Percentiles rank a stretch among this genome's conserved stretches.
Conservation (phyloP, 1,140 invertebrate species). For the Trichogramma pretiosum region DNA sequence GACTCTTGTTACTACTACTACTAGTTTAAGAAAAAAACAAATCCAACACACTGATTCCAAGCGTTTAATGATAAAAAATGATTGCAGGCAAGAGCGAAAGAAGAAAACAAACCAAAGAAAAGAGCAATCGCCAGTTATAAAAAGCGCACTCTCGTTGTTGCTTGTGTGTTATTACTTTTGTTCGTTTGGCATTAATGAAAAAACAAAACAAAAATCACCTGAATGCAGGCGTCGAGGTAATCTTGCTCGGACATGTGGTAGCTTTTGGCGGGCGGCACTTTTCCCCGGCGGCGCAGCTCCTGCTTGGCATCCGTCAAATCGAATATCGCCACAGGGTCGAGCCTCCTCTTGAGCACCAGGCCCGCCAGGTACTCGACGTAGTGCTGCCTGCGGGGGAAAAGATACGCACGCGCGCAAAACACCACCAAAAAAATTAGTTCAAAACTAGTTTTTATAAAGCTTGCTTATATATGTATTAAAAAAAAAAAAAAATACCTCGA, state of each 20-base stretch:
- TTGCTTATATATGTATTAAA: slow-evolving; percentile 6
- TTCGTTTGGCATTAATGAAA: too few relatives aligned
- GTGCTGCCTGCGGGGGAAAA: slow-evolving; percentile 66
- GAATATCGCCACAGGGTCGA: slow-evolving; percentile 84
- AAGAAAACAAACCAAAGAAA: slow-evolving; percentile 9
- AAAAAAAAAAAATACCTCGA: slow-evolving; percentile 53
- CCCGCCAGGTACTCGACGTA: slow-evolving; percentile 91
- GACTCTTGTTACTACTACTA: not conserved
- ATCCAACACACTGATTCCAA: too few relatives aligned
- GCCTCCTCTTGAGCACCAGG: slow-evolving; percentile 66
- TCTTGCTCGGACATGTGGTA: slow-evolving; percentile 45
- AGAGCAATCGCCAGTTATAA: not conserved
- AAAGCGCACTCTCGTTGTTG: too few relatives aligned
- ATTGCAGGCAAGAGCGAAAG: slow-evolving; percentile 1
- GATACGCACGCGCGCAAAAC: slow-evolving; percentile 25
- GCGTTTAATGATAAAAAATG: not conserved
- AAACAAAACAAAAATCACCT: slow-evolving; percentile 41
- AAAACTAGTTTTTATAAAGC: slow-evolving; percentile 22
- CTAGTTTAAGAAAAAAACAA: not conserved
- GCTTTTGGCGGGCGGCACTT: slow-evolving; percentile 56
- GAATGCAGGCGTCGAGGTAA: slow-evolving; percentile 44
- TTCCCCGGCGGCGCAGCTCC: slow-evolving; percentile 71
- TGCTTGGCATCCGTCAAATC: slow-evolving; percentile 77
- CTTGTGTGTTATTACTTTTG: too few relatives aligned
- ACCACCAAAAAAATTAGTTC: not conserved